Conservation (phyloP, 53 echinoderm and acorn worm species). For the Hippasteria phrygiana region DNA sequence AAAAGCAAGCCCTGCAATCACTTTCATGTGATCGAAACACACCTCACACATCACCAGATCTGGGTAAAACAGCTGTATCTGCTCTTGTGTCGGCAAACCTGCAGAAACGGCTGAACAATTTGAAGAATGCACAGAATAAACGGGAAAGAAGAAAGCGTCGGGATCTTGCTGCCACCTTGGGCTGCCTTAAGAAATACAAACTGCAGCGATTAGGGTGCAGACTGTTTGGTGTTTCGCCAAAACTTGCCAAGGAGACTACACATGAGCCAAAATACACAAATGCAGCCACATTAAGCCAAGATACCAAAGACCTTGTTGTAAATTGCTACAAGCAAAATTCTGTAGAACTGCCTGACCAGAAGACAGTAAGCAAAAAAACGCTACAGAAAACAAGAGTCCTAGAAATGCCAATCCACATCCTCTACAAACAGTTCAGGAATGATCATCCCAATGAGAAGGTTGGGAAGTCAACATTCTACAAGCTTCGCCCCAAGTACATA, state of each 20-base stretch:
- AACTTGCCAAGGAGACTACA: constrained; percentile 38
- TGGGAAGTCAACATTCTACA: constrained; percentile 64
- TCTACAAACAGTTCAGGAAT: constrained; percentile 55
- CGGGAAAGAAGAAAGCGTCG: constrained; percentile 2
- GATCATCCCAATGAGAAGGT: constrained; percentile 59
- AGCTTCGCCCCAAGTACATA: constrained; percentile 69
- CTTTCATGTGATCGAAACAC: constrained; percentile 1
- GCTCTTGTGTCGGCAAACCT: not conserved
- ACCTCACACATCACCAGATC: not conserved
- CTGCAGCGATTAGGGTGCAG: constrained; percentile 56
- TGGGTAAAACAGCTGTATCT: constrained; percentile 5
- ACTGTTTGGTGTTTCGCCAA: constrained; percentile 47
- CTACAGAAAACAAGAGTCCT: constrained; percentile 54
- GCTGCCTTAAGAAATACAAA: constrained; percentile 48
- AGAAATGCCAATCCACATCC: constrained; percentile 49
- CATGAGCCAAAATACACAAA: constrained; percentile 14
- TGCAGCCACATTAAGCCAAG: not conserved
- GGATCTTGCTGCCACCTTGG: not conserved
- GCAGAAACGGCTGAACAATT: constrained; percentile 9
- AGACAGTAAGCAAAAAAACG: constrained; percentile 55
- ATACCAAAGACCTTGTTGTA: constrained; percentile 2
- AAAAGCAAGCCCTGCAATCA: not conserved
- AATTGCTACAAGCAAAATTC: constrained; percentile 22
- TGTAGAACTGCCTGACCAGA: constrained; percentile 41
- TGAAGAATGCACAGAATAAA: not conserved